Conservation (phyloP, 2,113 vertebrate genomes). For the Dolichallabes microphthalmus region DNA sequence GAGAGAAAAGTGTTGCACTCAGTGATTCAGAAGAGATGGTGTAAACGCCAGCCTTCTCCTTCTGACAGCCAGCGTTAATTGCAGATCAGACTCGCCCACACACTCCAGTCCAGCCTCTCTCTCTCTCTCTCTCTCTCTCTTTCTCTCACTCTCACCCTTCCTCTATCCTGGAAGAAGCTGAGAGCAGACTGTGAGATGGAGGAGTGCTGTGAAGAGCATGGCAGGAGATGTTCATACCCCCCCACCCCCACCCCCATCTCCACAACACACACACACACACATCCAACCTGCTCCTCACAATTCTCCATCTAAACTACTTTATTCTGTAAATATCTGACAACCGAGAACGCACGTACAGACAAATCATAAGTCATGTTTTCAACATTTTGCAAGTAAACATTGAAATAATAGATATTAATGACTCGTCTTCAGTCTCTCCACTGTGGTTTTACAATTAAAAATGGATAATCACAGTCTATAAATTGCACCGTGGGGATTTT, state of each 20-base stretch:
- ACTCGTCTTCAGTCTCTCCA: not conserved
- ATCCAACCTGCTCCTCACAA: not conserved
- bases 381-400: not conserved
- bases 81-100: slow-evolving; percentile 78
- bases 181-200: slow-evolving; percentile 68
- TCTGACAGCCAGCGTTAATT: slow-evolving; percentile 77
- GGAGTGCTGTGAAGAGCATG: slow-evolving; percentile 70
- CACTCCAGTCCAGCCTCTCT: slow-evolving; percentile 63
- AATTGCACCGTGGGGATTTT: not conserved
- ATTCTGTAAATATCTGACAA: not conserved
- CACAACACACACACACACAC: slow-evolving; percentile 18
- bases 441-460: not conserved
- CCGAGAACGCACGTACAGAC: not conserved
- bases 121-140: slow-evolving; percentile 13
- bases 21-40: slow-evolving; percentile 73
- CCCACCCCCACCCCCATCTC: slow-evolving; percentile 36
- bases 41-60: slow-evolving; percentile 76
- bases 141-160: slow-evolving; percentile 42
- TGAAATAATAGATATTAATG: not conserved
- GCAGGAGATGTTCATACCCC: slow-evolving; percentile 70
- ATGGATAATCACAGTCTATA: not conserved
- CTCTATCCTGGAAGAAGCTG: slow-evolving; percentile 67
- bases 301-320: slow-evolving; percentile 3
- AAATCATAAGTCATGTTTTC: not conserved
- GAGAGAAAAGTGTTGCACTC: slow-evolving; percentile 70